Conservation (phyloP, 2,113 vertebrate genomes). For the Octodon degus region DNA sequence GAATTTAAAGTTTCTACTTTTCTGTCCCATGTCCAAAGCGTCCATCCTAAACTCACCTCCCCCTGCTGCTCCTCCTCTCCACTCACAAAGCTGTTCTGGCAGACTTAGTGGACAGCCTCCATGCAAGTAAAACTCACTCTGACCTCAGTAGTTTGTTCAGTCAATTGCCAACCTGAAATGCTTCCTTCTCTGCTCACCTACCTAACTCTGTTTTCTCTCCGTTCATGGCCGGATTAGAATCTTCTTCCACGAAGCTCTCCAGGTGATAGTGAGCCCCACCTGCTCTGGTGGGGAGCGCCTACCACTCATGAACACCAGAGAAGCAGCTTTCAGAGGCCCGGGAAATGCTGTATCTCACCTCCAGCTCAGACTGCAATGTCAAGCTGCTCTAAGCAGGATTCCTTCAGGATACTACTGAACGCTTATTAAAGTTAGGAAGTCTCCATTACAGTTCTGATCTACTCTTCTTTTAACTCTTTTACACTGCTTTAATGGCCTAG, state of each 20-base stretch:
- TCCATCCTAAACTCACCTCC: not conserved
- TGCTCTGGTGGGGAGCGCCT: not conserved
- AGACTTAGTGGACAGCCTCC: not conserved
- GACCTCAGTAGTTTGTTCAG: not conserved
- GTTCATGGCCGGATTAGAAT: not conserved
- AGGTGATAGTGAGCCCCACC: not conserved
- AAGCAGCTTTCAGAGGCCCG: not conserved
- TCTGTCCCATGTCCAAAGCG: not conserved
- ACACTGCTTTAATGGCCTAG: not conserved
- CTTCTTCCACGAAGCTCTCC: not conserved
- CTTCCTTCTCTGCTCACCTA: not conserved
- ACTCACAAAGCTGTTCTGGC: not conserved
- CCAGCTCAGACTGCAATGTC: not conserved
- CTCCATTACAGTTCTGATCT: too few relatives aligned
- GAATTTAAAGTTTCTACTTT: not conserved
- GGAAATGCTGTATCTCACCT: not conserved
- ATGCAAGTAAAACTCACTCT: not conserved
- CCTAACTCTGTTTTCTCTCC: not conserved
- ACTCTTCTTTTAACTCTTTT: not conserved
- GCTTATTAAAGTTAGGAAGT: not conserved
- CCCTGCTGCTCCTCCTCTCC: not conserved
- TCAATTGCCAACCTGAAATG: not conserved
- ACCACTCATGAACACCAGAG: not conserved
- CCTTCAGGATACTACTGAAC: accelerated
- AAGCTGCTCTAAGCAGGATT: not conserved